These are phyloP conservation scores for Poeciliopsis infans DNA, from an alignment of 2,797 vertebrate species.

Conservation along the genomic window DNA sequence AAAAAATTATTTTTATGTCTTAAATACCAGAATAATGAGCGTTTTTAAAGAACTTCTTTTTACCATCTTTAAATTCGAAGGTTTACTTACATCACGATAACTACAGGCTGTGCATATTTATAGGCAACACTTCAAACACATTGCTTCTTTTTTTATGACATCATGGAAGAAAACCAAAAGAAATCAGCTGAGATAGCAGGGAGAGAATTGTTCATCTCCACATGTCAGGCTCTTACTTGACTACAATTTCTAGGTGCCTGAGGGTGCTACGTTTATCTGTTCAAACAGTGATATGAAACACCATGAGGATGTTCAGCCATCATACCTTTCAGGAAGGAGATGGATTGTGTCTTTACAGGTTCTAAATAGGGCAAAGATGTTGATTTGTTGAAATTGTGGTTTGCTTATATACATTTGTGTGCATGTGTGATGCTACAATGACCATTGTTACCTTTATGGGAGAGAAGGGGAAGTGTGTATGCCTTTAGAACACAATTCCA, in stretches of 20 bases:
- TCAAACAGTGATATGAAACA: not conserved
- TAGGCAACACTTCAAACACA: not conserved
- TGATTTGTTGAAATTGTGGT: not conserved
- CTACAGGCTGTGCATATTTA: not conserved
- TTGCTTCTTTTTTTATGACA: not conserved
- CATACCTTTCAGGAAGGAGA: not conserved
- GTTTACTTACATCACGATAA: not conserved
- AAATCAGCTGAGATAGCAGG: not conserved
- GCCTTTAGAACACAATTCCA: not conserved
- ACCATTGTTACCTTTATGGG: not conserved
- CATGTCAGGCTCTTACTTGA: not conserved
- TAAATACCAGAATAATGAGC: not conserved
- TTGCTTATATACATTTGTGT: not conserved
- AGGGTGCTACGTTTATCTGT: not conserved
- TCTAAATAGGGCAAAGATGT: not conserved
- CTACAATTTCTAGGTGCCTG: not conserved
- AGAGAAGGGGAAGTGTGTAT: not conserved
- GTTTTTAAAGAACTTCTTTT: not conserved
- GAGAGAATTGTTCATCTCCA: not conserved
- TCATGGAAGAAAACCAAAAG: not conserved
- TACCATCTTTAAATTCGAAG: not conserved
- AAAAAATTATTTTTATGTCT: not conserved
- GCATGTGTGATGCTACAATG: not conserved
- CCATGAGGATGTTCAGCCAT: not conserved
- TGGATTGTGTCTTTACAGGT: not conserved